Conservation (phyloP, 2,113 vertebrate species). For the Lucifuga dentata region DNA sequence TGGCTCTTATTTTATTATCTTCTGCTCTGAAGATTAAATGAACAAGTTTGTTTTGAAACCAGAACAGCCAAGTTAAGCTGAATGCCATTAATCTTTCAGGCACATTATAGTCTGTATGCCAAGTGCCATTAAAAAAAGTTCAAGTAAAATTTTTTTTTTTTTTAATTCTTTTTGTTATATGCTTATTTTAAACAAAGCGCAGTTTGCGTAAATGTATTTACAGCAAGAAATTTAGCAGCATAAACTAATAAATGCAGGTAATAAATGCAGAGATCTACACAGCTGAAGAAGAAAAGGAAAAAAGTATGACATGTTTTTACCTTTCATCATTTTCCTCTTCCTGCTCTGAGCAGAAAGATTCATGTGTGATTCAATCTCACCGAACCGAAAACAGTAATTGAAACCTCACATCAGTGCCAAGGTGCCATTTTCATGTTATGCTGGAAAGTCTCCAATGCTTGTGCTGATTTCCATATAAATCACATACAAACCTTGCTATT, state of each 20-base stretch:
- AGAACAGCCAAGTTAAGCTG: conserved; percentile 20
- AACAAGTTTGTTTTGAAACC: conserved; percentile 27
- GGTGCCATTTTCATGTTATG: conserved; percentile 51
- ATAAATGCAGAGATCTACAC: too few species aligned
- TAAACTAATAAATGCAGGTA: too few species aligned
- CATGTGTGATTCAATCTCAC: conserved; percentile 17
- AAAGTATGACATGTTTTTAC: conserved; percentile 11
- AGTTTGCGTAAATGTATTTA: conserved; percentile 7
- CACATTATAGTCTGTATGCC: conserved; percentile 41
- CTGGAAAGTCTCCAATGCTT: conserved; percentile 33
- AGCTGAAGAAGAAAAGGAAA: conserved; percentile 21
- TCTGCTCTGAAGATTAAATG: conserved; percentile 30
- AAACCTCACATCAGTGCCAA: conserved; percentile 40
- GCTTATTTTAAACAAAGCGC: background rate
- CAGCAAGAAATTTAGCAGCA: conserved; percentile 2
- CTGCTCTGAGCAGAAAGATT: background rate
- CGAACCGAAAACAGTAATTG: conserved; percentile 54
- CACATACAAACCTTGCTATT: conserved; percentile 34
- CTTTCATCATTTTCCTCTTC: conserved; percentile 39
- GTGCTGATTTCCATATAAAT: conserved; percentile 76
- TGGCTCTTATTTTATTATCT: conserved; percentile 27
- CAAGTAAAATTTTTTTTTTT: background rate
- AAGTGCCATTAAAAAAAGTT: conserved; percentile 28
- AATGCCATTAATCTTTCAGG: conserved; percentile 39
- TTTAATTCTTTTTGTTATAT: background rate